A percentile compares a stretch with the other conserved stretches of the same genome.
phyloP scores from a whole-genome alignment of 2,888 invertebrate species.

The Lathronympha strigana region DNA sequence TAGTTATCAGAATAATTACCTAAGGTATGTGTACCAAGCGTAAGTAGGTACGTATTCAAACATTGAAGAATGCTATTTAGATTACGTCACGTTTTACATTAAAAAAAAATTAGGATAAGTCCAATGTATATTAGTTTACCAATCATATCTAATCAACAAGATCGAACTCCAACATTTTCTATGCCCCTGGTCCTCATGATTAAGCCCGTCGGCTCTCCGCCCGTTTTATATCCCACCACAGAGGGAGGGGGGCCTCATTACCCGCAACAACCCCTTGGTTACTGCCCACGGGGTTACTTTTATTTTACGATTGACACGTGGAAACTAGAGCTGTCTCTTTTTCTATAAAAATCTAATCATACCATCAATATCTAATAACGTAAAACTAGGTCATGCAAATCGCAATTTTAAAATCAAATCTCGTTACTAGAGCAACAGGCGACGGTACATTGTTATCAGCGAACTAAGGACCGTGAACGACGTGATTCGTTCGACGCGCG shows the following conservation, averaged over 20 bases:
- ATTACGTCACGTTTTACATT: background rate
- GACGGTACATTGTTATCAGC: constrained; percentile 66
- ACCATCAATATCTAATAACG: background rate
- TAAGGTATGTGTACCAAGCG: too few relatives aligned
- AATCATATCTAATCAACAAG: constrained; percentile 9
- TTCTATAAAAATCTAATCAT: constrained; percentile 1
- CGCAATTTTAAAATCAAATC: constrained; percentile 37
- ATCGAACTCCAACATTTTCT: constrained; percentile 20
- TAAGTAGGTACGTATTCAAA: too few relatives aligned
- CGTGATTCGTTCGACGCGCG: constrained; percentile 81
- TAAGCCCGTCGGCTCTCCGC: constrained; percentile 51
- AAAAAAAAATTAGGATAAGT: background rate
- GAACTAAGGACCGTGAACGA: constrained; percentile 78
- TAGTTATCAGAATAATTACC: too few relatives aligned
- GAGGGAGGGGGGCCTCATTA: constrained; percentile 55
- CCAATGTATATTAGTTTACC: background rate
- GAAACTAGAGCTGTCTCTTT: constrained; percentile 41
- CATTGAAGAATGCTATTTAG: too few relatives aligned
- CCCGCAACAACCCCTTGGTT: constrained; percentile 56
- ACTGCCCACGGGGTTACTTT: constrained; percentile 31
- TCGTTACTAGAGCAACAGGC: constrained; percentile 65
- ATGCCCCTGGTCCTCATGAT: constrained; percentile 27
- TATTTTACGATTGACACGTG: constrained; percentile 42
- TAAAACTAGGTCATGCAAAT: constrained; percentile 30
- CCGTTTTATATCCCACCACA: constrained; percentile 51